These are phyloP conservation scores for Rhabdomys pumilio DNA, from an alignment of 2,797 vertebrate genomes.

Conservation along the genomic window DNA sequence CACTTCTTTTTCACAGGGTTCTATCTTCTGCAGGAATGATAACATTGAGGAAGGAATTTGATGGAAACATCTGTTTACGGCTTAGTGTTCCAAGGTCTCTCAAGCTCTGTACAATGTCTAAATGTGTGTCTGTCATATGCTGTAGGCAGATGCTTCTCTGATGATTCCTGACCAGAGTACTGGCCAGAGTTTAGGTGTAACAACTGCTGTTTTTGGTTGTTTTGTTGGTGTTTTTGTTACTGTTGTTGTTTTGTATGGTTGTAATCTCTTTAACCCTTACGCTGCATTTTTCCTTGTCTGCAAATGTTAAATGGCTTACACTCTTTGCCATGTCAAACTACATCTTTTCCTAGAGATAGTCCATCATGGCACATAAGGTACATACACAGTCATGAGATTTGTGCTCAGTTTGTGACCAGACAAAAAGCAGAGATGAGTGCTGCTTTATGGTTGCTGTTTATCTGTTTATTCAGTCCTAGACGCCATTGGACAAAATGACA, in stretches of 20 bases:
- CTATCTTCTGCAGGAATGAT: too few species aligned
- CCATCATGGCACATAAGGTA: not conserved
- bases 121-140: too few species aligned
- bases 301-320: too few species aligned
- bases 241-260: not conserved
- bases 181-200: not conserved
- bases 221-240: not conserved
- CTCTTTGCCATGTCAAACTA: not conserved
- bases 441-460: too few species aligned
- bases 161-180: not conserved
- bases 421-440: too few species aligned
- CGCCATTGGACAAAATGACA: not conserved
- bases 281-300: not conserved
- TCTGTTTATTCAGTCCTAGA: not conserved
- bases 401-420: not conserved
- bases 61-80: not conserved
- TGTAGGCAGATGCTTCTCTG: too few species aligned
- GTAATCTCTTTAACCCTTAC: not conserved
- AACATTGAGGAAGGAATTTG: not conserved
- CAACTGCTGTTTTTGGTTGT: not conserved
- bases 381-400: too few species aligned
- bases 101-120: not conserved
- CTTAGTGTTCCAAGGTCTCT: too few species aligned
- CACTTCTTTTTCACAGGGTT: not conserved
- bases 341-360: not conserved